A percentile compares a stretch with the other conserved stretches of the same genome.
phyloP scores from a whole-genome alignment of 37 sponge, comb jelly and placozoan species.

The Spongia lamella region DNA sequence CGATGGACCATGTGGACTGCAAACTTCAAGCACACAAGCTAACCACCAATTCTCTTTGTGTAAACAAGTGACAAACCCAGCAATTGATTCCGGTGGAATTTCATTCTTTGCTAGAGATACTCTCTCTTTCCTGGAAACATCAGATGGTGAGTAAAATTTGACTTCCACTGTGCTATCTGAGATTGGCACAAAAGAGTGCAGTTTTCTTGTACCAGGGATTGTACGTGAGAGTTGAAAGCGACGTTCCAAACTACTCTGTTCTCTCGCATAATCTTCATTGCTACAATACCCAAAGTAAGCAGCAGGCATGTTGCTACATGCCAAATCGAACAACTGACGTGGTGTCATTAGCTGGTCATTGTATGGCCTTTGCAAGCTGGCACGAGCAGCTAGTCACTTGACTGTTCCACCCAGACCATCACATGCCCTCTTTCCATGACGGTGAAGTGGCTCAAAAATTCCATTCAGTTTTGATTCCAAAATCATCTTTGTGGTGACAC shows the following conservation, averaged over 20 bases:
- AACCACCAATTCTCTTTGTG: constrained; percentile 22
- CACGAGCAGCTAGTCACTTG: constrained; percentile 43
- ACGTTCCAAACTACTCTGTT: no score
- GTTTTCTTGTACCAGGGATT: no score
- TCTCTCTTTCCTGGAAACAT: not conserved
- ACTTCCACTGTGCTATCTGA: no score
- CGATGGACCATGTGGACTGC: no score
- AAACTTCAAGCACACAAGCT: no score
- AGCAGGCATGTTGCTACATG: constrained; percentile 12
- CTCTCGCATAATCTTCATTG: no score
- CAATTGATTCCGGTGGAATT: no score
- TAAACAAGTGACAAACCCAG: constrained; percentile 37
- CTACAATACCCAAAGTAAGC: no score
- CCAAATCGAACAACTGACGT: constrained; percentile 38
- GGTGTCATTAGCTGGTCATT: no score
- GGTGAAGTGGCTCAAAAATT: constrained; percentile 55
- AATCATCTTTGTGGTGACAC: constrained; percentile 50
- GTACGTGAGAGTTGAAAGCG: no score
- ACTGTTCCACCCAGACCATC: constrained; percentile 66
- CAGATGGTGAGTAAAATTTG: no score
- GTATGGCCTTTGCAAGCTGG: constrained; percentile 37
- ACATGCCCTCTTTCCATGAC: constrained; percentile 66
- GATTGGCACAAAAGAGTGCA: no score
- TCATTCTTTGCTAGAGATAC: constrained; percentile 10
- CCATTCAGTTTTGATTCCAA: constrained; percentile 50